Evolutionary conservation across 2,888 invertebrate species (phyloP).

Genomic region (Patella caerulea): DNA sequence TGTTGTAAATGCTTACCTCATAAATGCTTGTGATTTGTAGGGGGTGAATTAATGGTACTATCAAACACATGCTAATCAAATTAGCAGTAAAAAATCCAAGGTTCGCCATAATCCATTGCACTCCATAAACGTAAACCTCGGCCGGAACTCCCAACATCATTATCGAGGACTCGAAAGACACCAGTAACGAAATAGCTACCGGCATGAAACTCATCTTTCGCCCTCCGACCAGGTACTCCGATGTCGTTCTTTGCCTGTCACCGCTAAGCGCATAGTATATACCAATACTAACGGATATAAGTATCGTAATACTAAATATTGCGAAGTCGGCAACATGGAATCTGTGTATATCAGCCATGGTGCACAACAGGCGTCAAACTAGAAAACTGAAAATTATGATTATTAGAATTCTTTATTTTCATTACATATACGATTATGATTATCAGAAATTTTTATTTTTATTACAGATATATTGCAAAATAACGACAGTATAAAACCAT

Average conservation of each 20-base stretch:
- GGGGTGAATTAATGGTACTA: constrained; percentile 51
- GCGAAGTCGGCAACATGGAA: constrained; percentile 45
- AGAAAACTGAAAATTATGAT: no score
- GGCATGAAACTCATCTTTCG: constrained; percentile 50
- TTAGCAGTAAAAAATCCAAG: constrained; percentile 46
- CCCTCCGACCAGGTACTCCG: constrained; percentile 53
- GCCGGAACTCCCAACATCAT: constrained; percentile 60
- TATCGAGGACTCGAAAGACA: constrained; percentile 59
- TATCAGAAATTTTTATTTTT: no score
- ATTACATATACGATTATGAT: no score
- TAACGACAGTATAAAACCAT: no score
- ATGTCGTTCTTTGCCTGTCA: constrained; percentile 38
- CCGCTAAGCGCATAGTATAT: constrained; percentile 43
- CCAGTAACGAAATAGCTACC: constrained; percentile 55
- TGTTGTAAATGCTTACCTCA: constrained; percentile 40
- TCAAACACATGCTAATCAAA: constrained; percentile 41
- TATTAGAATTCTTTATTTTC: no score
- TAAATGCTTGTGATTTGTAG: constrained; percentile 55
- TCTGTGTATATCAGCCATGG: constrained; percentile 3
- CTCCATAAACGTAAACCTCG: constrained; percentile 54
- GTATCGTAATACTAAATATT: constrained; percentile 47
- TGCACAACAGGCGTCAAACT: no score
- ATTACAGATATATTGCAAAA: no score
- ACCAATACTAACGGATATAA: constrained; percentile 51
- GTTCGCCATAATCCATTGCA: constrained; percentile 42